These are phyloP conservation scores for Andricus curvator DNA, from an alignment of 2,888 invertebrate species.

Conservation along the genomic window DNA sequence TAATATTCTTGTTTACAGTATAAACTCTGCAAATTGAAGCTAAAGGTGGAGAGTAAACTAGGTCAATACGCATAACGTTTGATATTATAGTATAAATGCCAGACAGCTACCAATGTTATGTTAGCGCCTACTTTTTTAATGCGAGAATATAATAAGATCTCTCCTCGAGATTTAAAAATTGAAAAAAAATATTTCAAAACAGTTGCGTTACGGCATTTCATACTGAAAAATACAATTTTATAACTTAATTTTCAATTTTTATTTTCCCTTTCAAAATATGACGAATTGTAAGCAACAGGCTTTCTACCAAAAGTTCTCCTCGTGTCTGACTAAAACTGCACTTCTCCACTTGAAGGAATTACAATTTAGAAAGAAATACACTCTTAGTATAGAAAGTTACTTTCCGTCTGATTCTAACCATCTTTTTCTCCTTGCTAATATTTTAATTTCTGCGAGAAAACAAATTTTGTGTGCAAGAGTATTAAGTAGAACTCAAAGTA, in stretches of 20 bases:
- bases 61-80: slow-evolving; percentile 19
- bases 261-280: background rate
- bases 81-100: slow-evolving; percentile 18
- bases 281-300: background rate
- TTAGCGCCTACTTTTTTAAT: slow-evolving; percentile 16
- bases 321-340: background rate
- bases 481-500: background rate
- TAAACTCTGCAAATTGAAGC: slow-evolving; percentile 11
- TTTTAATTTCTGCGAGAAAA: background rate
- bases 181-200: background rate
- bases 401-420: background rate
- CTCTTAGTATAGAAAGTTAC: background rate
- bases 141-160: slow-evolving; percentile 7
- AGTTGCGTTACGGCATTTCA: background rate
- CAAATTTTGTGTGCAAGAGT: no score
- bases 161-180: background rate
- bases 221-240: background rate
- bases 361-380: background rate
- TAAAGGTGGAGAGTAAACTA: slow-evolving; percentile 14
- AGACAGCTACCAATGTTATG: slow-evolving; percentile 1
- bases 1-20: slow-evolving; percentile 22
- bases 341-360: background rate
- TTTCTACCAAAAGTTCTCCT: background rate
- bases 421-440: background rate
- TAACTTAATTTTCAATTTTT: background rate